Base-by-base conservation (phyloP, 2,888 invertebrate genomes). In the Xanthorhoe spadicearia region DNA sequence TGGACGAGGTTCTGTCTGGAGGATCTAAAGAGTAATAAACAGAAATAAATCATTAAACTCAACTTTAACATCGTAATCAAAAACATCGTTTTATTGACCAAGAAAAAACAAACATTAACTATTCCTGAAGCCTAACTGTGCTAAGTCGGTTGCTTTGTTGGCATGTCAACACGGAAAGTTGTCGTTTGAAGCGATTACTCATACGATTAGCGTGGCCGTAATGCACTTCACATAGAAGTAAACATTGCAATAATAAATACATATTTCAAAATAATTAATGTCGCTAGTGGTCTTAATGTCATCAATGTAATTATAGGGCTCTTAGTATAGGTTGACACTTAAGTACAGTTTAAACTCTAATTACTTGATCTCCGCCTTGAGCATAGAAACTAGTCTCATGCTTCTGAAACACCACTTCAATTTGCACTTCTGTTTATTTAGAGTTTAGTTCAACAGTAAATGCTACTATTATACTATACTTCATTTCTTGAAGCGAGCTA, bases 151-250 rank as follows among this genome's bases (percentile, higher is more conserved):
- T 72, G 70, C 70, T 65, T 48, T 63, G 74, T 77, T 83, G 70
- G 80, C 81, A 77, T 84, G 82, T 78, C 76, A 76, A 80, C 78
- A 79, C 78, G 81, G 75, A 77, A 82, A 70, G 68, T 71, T 66
- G 72, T 74, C 74, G 70, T 78, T 80, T 75, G 68, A 73, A 74
- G 66, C 70, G 68, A 75, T 82, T 82, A 83, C 70, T 83, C 81
- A 83, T 75, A 65, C 63, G 46, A 69, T 69, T 68, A 70, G 61
- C 62, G 62, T 64, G 64, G 56, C 68, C 63, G 70, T 66, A 66
- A 23, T 69, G 49, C 64, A 62, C 50, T 68, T 54, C 56, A 70
- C 61, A 58, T 64, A 69, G 64, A 72, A 71, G 72, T 71, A 69
- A 73, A 72, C 69, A 66, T 68, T 65, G 72, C 70, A 72, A 69